A percentile compares a stretch with the other conserved stretches of the same genome.
Conservation (phyloP, 2,113 vertebrate species). For the Pseudopodoces humilis region DNA sequence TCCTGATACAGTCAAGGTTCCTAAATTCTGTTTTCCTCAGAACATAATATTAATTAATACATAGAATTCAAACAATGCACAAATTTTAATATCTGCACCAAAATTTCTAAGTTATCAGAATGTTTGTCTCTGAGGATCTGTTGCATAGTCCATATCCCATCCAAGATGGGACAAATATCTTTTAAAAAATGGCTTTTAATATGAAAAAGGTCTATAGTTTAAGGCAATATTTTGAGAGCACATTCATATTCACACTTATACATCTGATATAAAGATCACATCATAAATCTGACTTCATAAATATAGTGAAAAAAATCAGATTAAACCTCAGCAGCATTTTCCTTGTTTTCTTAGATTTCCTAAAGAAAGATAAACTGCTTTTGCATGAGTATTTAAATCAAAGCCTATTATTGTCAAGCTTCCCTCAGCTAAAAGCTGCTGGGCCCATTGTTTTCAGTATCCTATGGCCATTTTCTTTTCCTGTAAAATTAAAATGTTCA, state of each 20-base stretch:
- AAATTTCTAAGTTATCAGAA: not conserved
- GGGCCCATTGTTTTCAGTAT: constrained; percentile 48
- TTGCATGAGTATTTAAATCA: constrained; percentile 11
- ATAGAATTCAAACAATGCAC: not conserved
- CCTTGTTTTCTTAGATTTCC: not conserved
- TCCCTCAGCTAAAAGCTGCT: not conserved
- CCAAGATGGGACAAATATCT: not conserved
- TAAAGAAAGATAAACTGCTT: constrained; percentile 2
- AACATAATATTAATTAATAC: not conserved
- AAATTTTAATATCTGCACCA: not conserved
- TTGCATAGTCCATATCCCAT: not conserved
- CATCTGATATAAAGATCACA: not conserved
- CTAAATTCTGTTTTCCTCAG: not conserved
- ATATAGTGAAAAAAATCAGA: not conserved
- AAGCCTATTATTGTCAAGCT: constrained; percentile 13
- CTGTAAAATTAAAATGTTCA: constrained; percentile 31
- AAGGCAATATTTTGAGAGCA: not conserved
- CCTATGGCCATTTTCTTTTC: constrained; percentile 41
- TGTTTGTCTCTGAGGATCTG: not conserved
- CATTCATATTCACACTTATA: not conserved
- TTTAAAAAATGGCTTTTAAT: not conserved
- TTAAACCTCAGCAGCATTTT: not conserved
- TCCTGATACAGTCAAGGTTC: not conserved
- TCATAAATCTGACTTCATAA: not conserved
- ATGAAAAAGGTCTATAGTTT: not conserved